These are phyloP conservation scores for Allacma fusca DNA, from an alignment of 2,888 invertebrate genomes.

Conservation along the genomic window DNA sequence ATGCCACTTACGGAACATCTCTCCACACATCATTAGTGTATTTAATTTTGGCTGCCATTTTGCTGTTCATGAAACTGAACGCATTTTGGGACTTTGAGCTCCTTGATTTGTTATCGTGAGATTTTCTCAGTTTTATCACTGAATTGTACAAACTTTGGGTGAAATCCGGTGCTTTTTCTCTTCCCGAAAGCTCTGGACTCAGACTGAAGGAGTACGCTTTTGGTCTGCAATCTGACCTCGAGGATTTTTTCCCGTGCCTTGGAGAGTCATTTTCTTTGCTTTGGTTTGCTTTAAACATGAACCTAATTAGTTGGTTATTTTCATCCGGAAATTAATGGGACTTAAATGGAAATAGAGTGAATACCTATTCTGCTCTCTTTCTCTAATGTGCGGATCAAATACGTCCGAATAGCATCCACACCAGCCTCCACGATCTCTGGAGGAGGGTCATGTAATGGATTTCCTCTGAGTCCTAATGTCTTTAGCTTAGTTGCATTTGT, in stretches of 20 bases:
- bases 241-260: background rate
- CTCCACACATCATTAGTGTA: conserved; percentile 55
- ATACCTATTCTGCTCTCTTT: background rate
- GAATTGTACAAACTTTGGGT: conserved; percentile 31
- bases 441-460: conserved; percentile 48
- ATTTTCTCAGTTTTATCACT: background rate
- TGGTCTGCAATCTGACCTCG: background rate
- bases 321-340: no score
- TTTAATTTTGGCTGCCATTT: conserved; percentile 44
- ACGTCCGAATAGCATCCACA: conserved; percentile 42
- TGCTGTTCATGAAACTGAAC: conserved; percentile 25
- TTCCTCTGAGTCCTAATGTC: conserved; percentile 51
- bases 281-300: background rate
- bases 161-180: conserved; percentile 21
- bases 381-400: conserved; percentile 29
- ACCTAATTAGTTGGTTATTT: no score
- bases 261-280: background rate
- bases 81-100: background rate
- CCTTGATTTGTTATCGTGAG: background rate
- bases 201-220: background rate
- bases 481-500: conserved; percentile 45
- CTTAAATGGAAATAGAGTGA: no score
- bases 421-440: conserved; percentile 44
- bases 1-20: conserved; percentile 47
- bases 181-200: conserved; percentile 7